Conservation (phyloP, 2,888 invertebrate genomes). For the Coenonympha glycerion region DNA sequence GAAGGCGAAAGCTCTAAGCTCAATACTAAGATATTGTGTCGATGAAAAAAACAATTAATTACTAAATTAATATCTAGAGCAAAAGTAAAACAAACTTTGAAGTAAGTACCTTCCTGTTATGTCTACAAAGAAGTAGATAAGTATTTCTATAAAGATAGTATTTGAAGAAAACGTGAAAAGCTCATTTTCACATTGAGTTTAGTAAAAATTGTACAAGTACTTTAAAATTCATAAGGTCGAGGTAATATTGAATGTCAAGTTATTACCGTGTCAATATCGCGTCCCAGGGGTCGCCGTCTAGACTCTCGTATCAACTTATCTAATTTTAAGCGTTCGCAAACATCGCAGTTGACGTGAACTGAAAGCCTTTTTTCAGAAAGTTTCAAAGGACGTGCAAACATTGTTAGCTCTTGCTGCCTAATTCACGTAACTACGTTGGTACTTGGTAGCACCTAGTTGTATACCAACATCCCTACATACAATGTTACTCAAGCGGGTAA, state of each 20-base stretch:
- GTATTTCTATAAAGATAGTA: too few relatives aligned
- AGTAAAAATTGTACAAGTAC: too few relatives aligned
- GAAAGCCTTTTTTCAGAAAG: constrained; percentile 41
- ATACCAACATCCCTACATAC: background rate
- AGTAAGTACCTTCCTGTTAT: too few relatives aligned
- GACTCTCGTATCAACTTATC: constrained; percentile 58
- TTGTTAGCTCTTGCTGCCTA: constrained; percentile 26
- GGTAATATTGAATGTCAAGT: constrained; percentile 49
- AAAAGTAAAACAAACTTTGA: too few relatives aligned
- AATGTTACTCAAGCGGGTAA: too few relatives aligned
- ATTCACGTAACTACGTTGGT: constrained; percentile 10
- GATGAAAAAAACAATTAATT: too few relatives aligned
- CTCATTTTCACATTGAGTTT: too few relatives aligned
- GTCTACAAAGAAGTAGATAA: too few relatives aligned
- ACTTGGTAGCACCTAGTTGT: background rate
- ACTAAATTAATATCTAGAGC: too few relatives aligned
- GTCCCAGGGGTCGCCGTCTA: constrained; percentile 47
- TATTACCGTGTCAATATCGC: constrained; percentile 51
- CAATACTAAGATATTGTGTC: too few relatives aligned
- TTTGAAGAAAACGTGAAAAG: too few relatives aligned
- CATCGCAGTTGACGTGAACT: constrained; percentile 23
- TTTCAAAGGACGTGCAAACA: constrained; percentile 34
- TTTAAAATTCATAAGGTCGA: constrained; percentile 23
- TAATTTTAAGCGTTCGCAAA: constrained; percentile 42
- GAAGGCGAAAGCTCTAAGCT: too few relatives aligned